A percentile compares a stretch with the other conserved stretches of the same genome.
These are phyloP conservation scores for Allophyes oxyacanthae DNA, from an alignment of 2,888 invertebrate species.

Conservation along the genomic window DNA sequence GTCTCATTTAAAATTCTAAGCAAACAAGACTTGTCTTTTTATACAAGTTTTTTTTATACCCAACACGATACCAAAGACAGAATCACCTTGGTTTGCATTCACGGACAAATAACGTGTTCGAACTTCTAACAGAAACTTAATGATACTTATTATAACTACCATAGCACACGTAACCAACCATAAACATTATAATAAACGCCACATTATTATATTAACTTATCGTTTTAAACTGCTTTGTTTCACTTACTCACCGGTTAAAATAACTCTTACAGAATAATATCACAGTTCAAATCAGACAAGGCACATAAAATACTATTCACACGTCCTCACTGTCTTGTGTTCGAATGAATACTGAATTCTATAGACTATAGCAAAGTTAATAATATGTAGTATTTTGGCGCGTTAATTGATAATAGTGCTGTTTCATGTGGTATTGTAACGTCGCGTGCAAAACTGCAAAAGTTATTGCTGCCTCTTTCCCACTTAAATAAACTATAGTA, in stretches of 20 bases:
- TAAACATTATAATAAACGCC: conserved; percentile 5
- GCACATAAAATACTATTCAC: conserved; percentile 24
- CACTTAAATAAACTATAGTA: conserved; percentile 5
- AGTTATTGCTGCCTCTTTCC: conserved; percentile 24
- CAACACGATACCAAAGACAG: conserved; percentile 4
- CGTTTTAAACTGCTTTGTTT: conserved; percentile 6
- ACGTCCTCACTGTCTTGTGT: conserved; percentile 30
- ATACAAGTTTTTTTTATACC: neutral
- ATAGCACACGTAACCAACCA: conserved; percentile 9
- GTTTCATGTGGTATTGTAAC: conserved; percentile 25
- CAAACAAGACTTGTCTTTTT: neutral
- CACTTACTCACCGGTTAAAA: conserved; percentile 51
- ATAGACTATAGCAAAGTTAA: conserved; percentile 19
- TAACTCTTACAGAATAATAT: conserved; percentile 57
- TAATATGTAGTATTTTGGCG: conserved; percentile 39
- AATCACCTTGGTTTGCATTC: conserved; percentile 29
- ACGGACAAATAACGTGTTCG: conserved; percentile 35
- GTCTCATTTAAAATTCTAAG: conserved; percentile 1
- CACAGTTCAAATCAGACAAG: conserved; percentile 53
- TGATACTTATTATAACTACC: neutral
- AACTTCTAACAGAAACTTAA: conserved; percentile 15
- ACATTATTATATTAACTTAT: conserved; percentile 1
- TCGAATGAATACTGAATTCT: conserved; percentile 43
- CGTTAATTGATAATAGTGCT: conserved; percentile 35
- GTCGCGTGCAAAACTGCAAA: conserved; percentile 22